phyloP scores from a whole-genome alignment of 2,113 vertebrate species.

The Salminus brasiliensis region DNA sequence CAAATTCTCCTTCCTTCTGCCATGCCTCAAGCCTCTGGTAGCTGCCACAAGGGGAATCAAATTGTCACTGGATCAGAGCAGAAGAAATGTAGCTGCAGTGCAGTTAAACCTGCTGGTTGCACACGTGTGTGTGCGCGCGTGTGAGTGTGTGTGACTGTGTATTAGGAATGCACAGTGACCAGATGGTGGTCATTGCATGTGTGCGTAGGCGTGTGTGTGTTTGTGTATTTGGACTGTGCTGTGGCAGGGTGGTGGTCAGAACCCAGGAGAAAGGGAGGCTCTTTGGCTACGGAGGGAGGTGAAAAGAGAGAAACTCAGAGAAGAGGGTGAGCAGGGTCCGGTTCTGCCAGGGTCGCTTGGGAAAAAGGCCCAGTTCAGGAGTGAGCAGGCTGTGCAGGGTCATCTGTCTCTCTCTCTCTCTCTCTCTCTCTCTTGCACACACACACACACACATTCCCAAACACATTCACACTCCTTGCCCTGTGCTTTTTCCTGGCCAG shows the following conservation, averaged over 20 bases:
- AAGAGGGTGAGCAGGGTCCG: background rate
- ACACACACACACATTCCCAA: conserved; percentile 55
- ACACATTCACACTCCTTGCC: conserved; percentile 53
- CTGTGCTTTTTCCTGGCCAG: conserved; percentile 76
- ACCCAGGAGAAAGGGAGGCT: conserved; percentile 66
- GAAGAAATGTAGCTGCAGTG: background rate
- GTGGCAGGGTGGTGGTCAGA: conserved; percentile 69
- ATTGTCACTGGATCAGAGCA: conserved; percentile 24
- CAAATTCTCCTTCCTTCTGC: background rate
- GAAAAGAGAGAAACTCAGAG: conserved; percentile 4
- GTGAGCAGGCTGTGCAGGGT: conserved; percentile 38
- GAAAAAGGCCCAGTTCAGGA: conserved; percentile 39
- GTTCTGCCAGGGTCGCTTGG: conserved; percentile 22
- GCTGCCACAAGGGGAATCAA: conserved; percentile 14
- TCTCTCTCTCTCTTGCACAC: conserved; percentile 61
- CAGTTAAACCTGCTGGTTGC: conserved; percentile 9
- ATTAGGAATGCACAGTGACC: background rate
- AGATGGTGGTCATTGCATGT: conserved; percentile 46
- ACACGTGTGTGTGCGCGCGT: conserved; percentile 47
- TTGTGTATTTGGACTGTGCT: conserved; percentile 40
- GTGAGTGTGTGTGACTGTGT: conserved; percentile 19
- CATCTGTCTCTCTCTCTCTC: conserved; percentile 26
- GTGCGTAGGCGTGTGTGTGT: conserved; percentile 40
- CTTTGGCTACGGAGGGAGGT: conserved; percentile 61
- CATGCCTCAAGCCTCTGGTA: conserved; percentile 15